A percentile compares a stretch with the other conserved stretches of the same genome.
These are phyloP conservation scores for Halcyon malimbica DNA, from an alignment of 2,113 vertebrate genomes.

Conservation along the genomic window DNA sequence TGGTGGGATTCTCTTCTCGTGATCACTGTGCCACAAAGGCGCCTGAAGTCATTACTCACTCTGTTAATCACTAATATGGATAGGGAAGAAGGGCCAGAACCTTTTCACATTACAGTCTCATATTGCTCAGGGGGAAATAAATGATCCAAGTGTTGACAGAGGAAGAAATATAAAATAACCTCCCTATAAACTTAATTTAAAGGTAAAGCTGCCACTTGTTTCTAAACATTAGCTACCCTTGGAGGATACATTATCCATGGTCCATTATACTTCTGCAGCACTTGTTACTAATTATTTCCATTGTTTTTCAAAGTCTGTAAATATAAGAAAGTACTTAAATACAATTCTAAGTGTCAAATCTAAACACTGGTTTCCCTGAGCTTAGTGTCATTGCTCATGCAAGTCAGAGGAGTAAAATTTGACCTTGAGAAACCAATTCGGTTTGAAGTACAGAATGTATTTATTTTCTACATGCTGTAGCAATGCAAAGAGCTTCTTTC, in stretches of 20 bases:
- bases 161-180: neutral
- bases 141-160: neutral
- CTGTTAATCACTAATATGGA: conserved; percentile 56
- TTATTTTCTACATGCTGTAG: neutral
- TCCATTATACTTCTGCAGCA: neutral
- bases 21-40: neutral
- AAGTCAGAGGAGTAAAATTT: neutral
- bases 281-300: neutral
- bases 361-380: neutral
- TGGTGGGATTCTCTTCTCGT: neutral
- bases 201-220: neutral
- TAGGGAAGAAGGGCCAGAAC: conserved; percentile 33
- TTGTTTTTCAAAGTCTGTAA: neutral
- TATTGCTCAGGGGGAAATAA: neutral
- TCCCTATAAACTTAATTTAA: conserved; percentile 20
- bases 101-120: neutral
- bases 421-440: neutral
- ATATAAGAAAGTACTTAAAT: neutral
- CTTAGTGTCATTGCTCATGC: neutral
- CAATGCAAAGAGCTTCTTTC: neutral
- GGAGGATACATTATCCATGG: neutral
- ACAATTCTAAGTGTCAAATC: neutral
- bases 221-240: neutral
- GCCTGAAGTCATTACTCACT: conserved; percentile 57
- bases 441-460: neutral